Percentiles rank a stretch among this genome's conserved stretches.
These are phyloP conservation scores for Erannis defoliaria DNA, from an alignment of 2,888 invertebrate genomes.

Conservation along the genomic window DNA sequence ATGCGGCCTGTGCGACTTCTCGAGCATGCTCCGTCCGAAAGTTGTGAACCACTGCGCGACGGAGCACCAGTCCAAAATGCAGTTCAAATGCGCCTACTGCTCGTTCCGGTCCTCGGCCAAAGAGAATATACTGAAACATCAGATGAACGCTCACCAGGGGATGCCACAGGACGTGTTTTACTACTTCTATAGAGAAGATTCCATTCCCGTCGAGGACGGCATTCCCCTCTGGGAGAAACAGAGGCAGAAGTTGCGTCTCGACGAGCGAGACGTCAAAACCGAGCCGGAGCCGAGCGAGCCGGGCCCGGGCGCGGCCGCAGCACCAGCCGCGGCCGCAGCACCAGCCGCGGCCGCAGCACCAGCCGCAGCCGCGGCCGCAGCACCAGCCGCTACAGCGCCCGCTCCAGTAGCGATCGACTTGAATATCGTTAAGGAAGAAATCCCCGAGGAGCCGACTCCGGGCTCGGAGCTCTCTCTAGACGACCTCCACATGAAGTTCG, in stretches of 20 bases:
- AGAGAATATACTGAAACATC: constrained; percentile 87
- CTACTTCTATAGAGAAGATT: constrained; percentile 84
- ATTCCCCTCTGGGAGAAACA: constrained; percentile 72
- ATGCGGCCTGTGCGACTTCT: constrained; percentile 89
- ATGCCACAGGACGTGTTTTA: constrained; percentile 73
- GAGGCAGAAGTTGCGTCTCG: constrained; percentile 51
- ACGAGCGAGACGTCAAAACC: constrained; percentile 58
- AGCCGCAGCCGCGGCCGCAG: constrained; percentile 12
- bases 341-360: constrained; percentile 45
- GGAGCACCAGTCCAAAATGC: constrained; percentile 88
- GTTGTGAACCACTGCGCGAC: constrained; percentile 87
- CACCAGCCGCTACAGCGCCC: constrained; percentile 19
- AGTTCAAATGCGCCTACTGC: constrained; percentile 91
- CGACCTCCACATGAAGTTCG: constrained; percentile 64
- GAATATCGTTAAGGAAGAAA: constrained; percentile 73
- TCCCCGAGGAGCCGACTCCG: constrained; percentile 40
- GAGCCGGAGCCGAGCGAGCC: constrained; percentile 37
- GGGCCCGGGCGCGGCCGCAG: constrained; percentile 19
- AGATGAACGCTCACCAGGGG: constrained; percentile 85
- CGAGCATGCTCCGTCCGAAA: constrained; percentile 86
- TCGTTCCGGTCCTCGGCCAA: constrained; percentile 83
- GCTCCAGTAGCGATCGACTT: constrained; percentile 56
- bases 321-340: constrained; percentile 22
- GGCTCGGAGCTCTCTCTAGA: constrained; percentile 56
- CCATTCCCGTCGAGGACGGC: constrained; percentile 67